These are phyloP conservation scores for Ormyrus labotus DNA, from an alignment of 2,888 invertebrate species.

Conservation along the genomic window DNA sequence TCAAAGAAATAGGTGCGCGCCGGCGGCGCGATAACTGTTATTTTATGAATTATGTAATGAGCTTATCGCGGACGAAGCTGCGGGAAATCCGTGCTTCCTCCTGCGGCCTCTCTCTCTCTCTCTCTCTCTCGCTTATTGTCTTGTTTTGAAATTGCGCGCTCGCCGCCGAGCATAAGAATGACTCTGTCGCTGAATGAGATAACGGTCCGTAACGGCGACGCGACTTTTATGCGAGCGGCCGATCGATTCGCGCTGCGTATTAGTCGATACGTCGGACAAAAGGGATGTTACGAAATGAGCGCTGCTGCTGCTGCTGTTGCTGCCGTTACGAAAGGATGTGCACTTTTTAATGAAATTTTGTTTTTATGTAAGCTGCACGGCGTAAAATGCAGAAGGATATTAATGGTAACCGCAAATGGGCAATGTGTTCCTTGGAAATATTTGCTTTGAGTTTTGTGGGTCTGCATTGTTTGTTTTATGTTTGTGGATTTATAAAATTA, in stretches of 20 bases:
- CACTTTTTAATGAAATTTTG: no score
- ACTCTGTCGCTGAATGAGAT: conserved; percentile 35
- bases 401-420: no score
- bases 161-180: neutral
- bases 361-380: no score
- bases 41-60: conserved; percentile 41
- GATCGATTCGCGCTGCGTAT: conserved; percentile 33
- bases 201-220: conserved; percentile 40
- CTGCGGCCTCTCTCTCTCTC: neutral
- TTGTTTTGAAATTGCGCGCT: conserved; percentile 12
- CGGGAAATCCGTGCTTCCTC: conserved; percentile 28
- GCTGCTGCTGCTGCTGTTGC: neutral
- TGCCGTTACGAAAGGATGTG: no score
- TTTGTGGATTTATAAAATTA: no score
- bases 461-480: no score
- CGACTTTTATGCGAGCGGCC: conserved; percentile 22
- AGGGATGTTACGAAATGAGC: neutral
- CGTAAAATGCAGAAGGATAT: no score
- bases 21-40: conserved; percentile 22
- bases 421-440: no score
- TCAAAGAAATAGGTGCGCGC: neutral
- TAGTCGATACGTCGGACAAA: neutral
- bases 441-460: no score
- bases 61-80: conserved; percentile 1
- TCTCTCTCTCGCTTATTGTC: neutral